Percentiles rank a stretch among this genome's conserved stretches.
Conservation (phyloP, 2,888 invertebrate genomes). For the Steinernema carpocapsae region DNA sequence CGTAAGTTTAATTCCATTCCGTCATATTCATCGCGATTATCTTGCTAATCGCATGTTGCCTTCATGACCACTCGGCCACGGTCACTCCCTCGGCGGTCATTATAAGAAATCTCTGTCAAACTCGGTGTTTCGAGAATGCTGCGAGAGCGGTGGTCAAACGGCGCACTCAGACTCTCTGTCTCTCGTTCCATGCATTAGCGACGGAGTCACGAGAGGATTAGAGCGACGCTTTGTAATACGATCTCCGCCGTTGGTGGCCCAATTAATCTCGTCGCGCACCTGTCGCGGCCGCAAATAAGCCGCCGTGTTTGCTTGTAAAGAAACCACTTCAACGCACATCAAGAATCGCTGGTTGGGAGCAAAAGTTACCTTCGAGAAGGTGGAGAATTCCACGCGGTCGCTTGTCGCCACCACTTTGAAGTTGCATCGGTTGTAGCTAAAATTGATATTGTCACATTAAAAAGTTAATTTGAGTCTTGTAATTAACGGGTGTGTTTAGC, state of each 20-base stretch:
- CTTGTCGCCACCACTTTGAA: conserved; percentile 2
- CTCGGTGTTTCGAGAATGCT: not conserved
- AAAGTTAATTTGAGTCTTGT: no score
- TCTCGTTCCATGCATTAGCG: conserved; percentile 20
- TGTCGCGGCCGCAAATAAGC: conserved; percentile 15
- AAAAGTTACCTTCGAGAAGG: conserved; percentile 34
- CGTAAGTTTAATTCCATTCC: conserved; percentile 28
- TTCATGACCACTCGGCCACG: not conserved
- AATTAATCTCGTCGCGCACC: conserved; percentile 34
- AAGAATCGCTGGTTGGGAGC: not conserved
- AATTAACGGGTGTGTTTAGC: no score
- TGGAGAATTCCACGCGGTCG: conserved; percentile 14
- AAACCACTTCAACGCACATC: no score
- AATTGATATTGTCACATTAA: no score
- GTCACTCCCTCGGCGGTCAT: conserved; percentile 35
- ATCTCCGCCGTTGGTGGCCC: conserved; percentile 2
- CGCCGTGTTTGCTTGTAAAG: not conserved
- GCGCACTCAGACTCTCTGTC: not conserved
- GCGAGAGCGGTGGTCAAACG: not conserved
- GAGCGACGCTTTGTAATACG: conserved; percentile 35
- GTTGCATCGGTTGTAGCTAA: conserved; percentile 34
- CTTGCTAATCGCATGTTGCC: conserved; percentile 30
- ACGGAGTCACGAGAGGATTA: conserved; percentile 5
- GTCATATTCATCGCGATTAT: conserved; percentile 30
- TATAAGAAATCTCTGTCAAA: conserved; percentile 5